Conservation (phyloP, 2,888 invertebrate species). For the Sminthurides aquaticus region DNA sequence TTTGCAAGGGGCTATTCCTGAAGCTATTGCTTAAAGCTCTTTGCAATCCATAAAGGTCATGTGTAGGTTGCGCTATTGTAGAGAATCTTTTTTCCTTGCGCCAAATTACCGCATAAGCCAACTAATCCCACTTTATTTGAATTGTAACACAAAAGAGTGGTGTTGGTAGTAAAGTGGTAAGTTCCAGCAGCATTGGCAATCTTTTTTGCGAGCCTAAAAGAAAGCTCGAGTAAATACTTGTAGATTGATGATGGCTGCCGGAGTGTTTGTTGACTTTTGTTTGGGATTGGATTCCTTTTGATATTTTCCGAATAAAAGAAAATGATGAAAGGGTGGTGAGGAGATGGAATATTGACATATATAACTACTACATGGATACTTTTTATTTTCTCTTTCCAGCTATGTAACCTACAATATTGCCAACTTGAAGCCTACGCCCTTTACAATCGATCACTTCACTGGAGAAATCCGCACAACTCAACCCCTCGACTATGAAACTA, state of each 20-base stretch:
- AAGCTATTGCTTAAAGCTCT: neutral
- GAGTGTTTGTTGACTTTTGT: neutral
- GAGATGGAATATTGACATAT: no score
- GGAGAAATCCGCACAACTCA: conserved; percentile 79
- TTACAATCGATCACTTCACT: conserved; percentile 88
- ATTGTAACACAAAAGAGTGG: neutral
- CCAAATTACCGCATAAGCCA: neutral
- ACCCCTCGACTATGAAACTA: conserved; percentile 81
- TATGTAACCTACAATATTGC: conserved; percentile 91
- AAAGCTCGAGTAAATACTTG: neutral
- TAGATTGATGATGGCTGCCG: neutral
- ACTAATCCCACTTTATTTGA: neutral
- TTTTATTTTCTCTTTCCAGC: conserved; percentile 53
- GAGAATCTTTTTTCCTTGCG: neutral
- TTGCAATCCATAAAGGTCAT: neutral
- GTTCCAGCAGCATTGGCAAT: no score
- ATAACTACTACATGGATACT: neutral
- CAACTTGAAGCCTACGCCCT: conserved; percentile 83
- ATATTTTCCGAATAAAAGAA: neutral
- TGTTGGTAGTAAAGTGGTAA: no score
- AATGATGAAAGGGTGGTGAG: neutral
- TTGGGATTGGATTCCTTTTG: neutral
- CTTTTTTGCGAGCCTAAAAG: no score
- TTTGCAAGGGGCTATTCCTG: no score
- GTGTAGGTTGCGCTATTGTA: neutral